Evolutionary conservation across 2,113 vertebrate species (phyloP), one percentile per base, ranked within the genome.

Genomic region (Tautogolabrus adspersus): DNA sequence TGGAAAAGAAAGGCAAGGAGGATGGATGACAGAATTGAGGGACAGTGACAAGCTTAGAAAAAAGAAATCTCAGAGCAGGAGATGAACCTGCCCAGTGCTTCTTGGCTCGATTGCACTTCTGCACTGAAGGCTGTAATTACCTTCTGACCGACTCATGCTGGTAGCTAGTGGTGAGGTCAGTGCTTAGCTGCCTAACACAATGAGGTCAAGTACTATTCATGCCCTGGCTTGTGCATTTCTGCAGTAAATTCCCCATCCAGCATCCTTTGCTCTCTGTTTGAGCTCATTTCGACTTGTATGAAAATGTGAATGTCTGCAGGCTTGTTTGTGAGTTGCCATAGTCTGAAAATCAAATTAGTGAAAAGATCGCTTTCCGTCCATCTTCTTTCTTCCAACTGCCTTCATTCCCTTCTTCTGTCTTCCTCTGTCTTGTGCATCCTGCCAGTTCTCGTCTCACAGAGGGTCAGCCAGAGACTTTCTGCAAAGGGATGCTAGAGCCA

Each of bases 71-170:
- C 15, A 46, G 74, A 83, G 79, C 49, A 56, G 52, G 77, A 72
- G 52, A 77, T 87, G 82, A 91, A 93, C 87, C 87, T 92, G 90
- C 85, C 72, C 77, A 49, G 77, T 71, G 81, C 75, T 74, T 87
- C 58, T 68, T 87, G 85, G 88, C 87, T 88, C 19, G 5, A 37
- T 56, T 61, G 81, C 68, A 37, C 51, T 81, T 71, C 71, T 78
- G 46, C 71, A 75, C 60, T 62, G 40, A 64, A 86, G 73, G 44
- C 83, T 49, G 19, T 87, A 85, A 91, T 88, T 90, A 90, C 54
- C 59, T 61, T 75, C 55, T 75, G 81, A 74, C 79, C 69, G 65
- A 82, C 56, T 74, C 13, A 37, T 81, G 75, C 64, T 69, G 76
- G 70, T 72, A 75, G 80, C 83, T 56, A 77, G 72, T 18, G 61